Evolutionary conservation across 2,888 invertebrate genomes (phyloP), one percentile per base, ranked within the genome.

Genomic region (Scrobipalpa atriplicella): DNA sequence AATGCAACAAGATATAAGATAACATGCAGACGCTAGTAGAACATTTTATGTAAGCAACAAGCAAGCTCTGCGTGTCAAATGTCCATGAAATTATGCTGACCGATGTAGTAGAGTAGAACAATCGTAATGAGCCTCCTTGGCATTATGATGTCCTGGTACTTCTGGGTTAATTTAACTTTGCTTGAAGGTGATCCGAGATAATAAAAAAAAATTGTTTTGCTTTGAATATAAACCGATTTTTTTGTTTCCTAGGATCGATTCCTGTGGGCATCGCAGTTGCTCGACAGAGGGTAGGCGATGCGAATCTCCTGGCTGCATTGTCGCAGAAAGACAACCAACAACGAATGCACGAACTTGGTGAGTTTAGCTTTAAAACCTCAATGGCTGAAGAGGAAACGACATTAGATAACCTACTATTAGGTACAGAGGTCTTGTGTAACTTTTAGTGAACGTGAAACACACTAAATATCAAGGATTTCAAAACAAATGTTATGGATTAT

Each of bases 231-330:
- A 11, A 56, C 2, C 13, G 13, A 13, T 56, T 29, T 3, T 9
- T 66, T 51, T 19, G 65, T 51, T 66, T 69, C 43, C 8, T 83
- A 87, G 93, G 93, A 79, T 94, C 93, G 62, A 97, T 97, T 84
- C 97, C 97, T 74, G 96, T 97, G 74, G 97, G 97, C 68, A 97
- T 97, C 75, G 97, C 97, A 41, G 96, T 97, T 71, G 97, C 97
- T 62, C 93, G 97, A 72, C 97, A 97, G 83, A 93, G 97, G 78
- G 93, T 95, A 70, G 95, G 95, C 77, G 95, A 94, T 76, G 94
- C 94, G 51, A 92, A 93, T 69, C 89, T 93, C 38, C 94, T 92
- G 64, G 93, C 94, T 56, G 94, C 93, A 54, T 90, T 94, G 67
- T 90, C 94, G 29, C 94, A 94, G 73, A 92, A 94, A 78, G 94